Evolutionary conservation across 2,113 vertebrate genomes (phyloP).

Genomic region (Benthochromis sp.): DNA sequence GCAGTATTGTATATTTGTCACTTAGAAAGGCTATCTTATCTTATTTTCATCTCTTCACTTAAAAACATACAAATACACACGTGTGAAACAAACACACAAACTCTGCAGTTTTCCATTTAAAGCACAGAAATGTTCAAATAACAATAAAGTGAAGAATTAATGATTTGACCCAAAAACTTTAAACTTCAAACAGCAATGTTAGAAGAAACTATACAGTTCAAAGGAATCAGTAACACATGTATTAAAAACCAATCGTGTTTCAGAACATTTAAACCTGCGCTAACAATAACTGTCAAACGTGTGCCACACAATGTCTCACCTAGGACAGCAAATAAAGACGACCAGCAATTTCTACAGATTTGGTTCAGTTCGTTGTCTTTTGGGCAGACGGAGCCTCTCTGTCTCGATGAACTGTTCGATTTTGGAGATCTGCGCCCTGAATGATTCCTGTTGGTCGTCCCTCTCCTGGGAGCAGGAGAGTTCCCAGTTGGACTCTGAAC

Average conservation of each 20-base stretch:
- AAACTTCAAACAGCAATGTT: background rate
- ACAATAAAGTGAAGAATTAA: background rate
- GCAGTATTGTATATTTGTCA: background rate
- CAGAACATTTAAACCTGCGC: background rate
- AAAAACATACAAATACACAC: background rate
- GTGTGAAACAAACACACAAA: background rate
- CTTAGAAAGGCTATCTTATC: background rate
- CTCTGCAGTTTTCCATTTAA: background rate
- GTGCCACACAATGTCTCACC: background rate
- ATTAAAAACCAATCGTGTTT: background rate
- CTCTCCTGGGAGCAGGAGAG: constrained; percentile 21
- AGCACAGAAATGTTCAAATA: background rate
- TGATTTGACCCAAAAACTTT: rapidly evolving
- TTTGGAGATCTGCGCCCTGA: constrained; percentile 62
- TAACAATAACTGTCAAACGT: background rate
- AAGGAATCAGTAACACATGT: background rate
- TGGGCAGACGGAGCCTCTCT: constrained; percentile 41
- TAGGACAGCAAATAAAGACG: background rate
- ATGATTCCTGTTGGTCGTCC: constrained; percentile 40
- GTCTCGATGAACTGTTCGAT: constrained; percentile 58
- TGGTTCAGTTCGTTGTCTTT: constrained; percentile 39
- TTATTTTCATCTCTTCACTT: background rate
- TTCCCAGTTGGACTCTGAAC: background rate
- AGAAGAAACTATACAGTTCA: background rate
- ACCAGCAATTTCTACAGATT: background rate